Conservation (phyloP, 1,140 invertebrate genomes). For the Brachionus asplanchnoidis region DNA sequence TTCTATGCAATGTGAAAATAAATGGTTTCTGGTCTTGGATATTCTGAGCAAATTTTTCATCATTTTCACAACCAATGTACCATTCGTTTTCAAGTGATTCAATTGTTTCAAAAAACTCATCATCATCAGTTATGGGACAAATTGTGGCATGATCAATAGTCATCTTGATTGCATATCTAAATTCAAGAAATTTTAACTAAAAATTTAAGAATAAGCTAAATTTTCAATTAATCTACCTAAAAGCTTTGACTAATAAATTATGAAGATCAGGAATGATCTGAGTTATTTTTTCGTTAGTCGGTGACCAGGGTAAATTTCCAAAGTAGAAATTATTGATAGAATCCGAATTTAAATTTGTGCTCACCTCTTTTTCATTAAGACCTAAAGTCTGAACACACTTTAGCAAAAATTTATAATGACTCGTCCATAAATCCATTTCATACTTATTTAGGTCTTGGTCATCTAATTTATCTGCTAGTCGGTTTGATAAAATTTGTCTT, state of each 20-base stretch:
- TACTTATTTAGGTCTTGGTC: background rate
- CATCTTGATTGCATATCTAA: slow-evolving; percentile 58
- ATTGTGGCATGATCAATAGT: slow-evolving; percentile 58
- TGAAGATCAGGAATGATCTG: slow-evolving; percentile 51
- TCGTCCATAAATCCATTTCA: slow-evolving; percentile 14
- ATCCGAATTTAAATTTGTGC: slow-evolving; percentile 44
- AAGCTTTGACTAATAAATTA: slow-evolving; percentile 53
- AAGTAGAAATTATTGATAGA: slow-evolving; percentile 55
- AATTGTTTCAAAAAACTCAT: slow-evolving; percentile 55
- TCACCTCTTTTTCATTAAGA: background rate
- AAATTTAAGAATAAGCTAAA: background rate
- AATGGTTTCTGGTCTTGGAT: slow-evolving; percentile 53
- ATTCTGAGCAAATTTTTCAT: slow-evolving; percentile 54
- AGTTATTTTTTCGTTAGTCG: slow-evolving; percentile 54
- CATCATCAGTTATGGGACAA: slow-evolving; percentile 50
- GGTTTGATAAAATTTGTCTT: background rate
- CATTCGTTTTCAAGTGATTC: slow-evolving; percentile 56
- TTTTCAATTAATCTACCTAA: slow-evolving; percentile 49
- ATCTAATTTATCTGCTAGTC: background rate
- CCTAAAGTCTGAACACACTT: background rate
- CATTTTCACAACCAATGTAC: slow-evolving; percentile 58
- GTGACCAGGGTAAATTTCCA: slow-evolving; percentile 56
- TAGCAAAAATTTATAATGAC: slow-evolving; percentile 38
- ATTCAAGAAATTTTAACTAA: background rate
- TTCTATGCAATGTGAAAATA: slow-evolving; percentile 58